Conservation (phyloP, 1,140 invertebrate species). For the Galleria mellonella region DNA sequence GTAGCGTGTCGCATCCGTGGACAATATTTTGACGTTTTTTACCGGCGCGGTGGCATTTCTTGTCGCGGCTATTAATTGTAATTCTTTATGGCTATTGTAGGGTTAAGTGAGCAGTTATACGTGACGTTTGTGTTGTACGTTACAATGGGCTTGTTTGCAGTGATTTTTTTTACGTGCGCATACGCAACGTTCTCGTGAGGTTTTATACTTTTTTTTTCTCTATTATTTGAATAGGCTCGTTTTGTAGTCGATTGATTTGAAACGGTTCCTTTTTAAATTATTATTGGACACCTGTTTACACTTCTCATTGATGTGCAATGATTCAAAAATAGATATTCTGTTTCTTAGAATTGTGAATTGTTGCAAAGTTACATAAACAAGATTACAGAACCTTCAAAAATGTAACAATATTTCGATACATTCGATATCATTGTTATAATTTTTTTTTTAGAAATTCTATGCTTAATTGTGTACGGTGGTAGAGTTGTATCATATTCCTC, state of each 20-base stretch:
- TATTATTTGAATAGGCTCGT: constrained; percentile 26
- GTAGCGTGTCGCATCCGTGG: constrained; percentile 28
- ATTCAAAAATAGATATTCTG: too few relatives aligned
- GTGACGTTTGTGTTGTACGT: constrained; percentile 34
- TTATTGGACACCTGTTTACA: constrained; percentile 28
- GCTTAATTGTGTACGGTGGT: too few relatives aligned
- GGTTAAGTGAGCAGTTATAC: constrained; percentile 59
- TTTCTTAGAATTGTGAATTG: too few relatives aligned
- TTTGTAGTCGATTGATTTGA: constrained; percentile 16
- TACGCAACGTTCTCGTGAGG: constrained; percentile 7
- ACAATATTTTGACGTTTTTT: constrained; percentile 69
- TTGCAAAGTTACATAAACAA: too few relatives aligned
- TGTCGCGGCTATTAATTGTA: constrained; percentile 62
- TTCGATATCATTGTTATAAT: too few relatives aligned
- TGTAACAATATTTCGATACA: too few relatives aligned
- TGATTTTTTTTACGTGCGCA: constrained; percentile 17
- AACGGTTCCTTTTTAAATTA: constrained; percentile 5
- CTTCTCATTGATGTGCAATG: constrained; percentile 1
- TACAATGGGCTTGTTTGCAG: constrained; percentile 15
- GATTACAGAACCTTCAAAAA: too few relatives aligned
- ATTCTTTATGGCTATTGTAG: constrained; percentile 66
- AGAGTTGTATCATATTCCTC: too few relatives aligned
- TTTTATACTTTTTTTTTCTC: constrained; percentile 19
- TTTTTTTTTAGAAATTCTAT: too few relatives aligned
- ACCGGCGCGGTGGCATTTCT: constrained; percentile 55